Base-by-base conservation (phyloP, 2,888 invertebrate species). In the Cylloceria caligata region DNA sequence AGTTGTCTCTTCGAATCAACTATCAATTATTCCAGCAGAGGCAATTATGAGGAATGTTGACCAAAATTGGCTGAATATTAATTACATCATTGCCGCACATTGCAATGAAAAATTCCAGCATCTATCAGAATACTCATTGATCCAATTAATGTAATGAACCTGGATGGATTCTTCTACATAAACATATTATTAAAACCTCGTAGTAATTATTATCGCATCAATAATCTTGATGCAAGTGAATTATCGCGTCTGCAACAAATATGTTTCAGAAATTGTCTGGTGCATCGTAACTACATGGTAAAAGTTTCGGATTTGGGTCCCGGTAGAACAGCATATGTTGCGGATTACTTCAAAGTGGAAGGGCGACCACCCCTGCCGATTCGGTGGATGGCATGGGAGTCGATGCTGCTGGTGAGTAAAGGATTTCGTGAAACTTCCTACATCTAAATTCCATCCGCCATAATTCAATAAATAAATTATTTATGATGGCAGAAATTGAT, bases 351-450 rank as follows among this genome's bases (percentile, higher is more conserved):
- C 93, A 95, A 95, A 90, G 94, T 96, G 86, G 96, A 96, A 88
- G 96, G 95, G 78, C 94, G 95, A 84, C 94, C 95, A 78, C 94
- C 95, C 30, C 93, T 97, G 88, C 97, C 97, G 21, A 95, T 98
- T 87, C 94, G 97, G 88, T 97, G 97, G 97, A 97, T 97, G 97
- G 96, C 97, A 24, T 97, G 97, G 97, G 97, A 97, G 92, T 96
- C 96, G 90, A 95, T 97, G 85, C 93, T 97, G 82, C 91, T 96
- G 94, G 96, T 96, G 93, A 94, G 94, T 93, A 13, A 21, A 36
- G 65, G 30, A 57, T 57, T 49, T 67, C 1, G 13, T 34, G 27
- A 42, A 75, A 7, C 24, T 21, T 27, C 9, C 11, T 7, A 65
- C n/a, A n/a, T 55, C 19, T 30, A 49, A 60, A 42, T 73, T 68